phyloP scores from a whole-genome alignment of 92 coral and sea anemone genomes.

The Montipora capitata region DNA sequence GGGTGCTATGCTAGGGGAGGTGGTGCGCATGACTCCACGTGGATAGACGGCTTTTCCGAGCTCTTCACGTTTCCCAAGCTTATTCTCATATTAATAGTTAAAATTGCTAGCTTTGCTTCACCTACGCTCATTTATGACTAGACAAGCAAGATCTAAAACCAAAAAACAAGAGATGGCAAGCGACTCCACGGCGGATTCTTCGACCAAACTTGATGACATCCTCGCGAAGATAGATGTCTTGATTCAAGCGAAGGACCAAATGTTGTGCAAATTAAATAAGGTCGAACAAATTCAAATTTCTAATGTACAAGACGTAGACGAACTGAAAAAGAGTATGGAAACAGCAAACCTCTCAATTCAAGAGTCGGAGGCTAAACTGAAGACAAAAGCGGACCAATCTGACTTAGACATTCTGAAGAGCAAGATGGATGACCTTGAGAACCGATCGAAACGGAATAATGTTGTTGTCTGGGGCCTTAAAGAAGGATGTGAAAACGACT shows the following conservation, averaged over 20 bases:
- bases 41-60: neutral
- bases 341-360: constrained; percentile 3
- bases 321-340: neutral
- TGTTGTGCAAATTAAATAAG: constrained; percentile 11
- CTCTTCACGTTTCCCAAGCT: neutral
- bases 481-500: neutral
- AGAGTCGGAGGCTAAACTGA: neutral
- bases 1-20: too few species aligned
- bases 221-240: constrained; percentile 10
- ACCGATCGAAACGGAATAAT: neutral
- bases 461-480: neutral
- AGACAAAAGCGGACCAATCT: neutral
- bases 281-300: neutral
- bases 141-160: neutral
- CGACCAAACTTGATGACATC: constrained; percentile 10
- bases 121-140: neutral
- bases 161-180: constrained; percentile 3
- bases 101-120: neutral
- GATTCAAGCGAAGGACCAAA: constrained; percentile 22
- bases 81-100: neutral
- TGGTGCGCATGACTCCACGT: constrained; percentile 1
- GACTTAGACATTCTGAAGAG: neutral
- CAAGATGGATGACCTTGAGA: neutral
- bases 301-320: neutral
- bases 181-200: constrained; percentile 17